phyloP scores from a whole-genome alignment of 1,140 invertebrate species.

The Maniola jurtina region DNA sequence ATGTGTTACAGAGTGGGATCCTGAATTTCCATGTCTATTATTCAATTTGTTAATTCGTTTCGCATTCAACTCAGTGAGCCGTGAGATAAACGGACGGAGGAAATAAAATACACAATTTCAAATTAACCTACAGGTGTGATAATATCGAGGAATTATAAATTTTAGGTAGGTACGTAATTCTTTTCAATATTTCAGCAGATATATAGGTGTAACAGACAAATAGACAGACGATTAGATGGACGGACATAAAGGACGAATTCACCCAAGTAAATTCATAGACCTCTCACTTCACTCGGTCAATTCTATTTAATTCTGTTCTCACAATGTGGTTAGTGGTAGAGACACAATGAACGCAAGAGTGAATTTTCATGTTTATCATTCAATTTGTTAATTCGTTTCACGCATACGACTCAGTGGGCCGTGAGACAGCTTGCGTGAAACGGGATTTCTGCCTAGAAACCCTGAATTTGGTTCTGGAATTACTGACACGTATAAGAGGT shows the following conservation, averaged over 20 bases:
- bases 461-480: background rate
- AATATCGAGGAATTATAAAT: too few species aligned
- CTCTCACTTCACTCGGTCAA: too few species aligned
- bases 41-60: conserved; percentile 17
- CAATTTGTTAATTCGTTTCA: conserved; percentile 18
- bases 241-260: too few species aligned
- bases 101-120: too few species aligned
- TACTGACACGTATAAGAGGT: background rate
- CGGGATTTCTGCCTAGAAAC: background rate
- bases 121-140: too few species aligned
- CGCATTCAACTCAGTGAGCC: conserved; percentile 3
- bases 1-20: background rate
- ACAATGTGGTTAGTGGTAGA: background rate
- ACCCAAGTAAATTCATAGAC: too few species aligned
- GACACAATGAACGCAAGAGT: background rate
- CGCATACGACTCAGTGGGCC: conserved; percentile 6
- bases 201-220: too few species aligned
- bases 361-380: conserved; percentile 6
- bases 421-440: conserved; percentile 20
- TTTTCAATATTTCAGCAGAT: too few species aligned
- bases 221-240: too few species aligned
- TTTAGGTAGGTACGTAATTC: too few species aligned
- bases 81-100: too few species aligned
- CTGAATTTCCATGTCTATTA: background rate
- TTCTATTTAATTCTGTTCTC: too few species aligned